A percentile compares a stretch with the other conserved stretches of the same genome.
Evolutionary conservation across 1,140 invertebrate genomes (phyloP).

Genomic region (Portunus trituberculatus): DNA sequence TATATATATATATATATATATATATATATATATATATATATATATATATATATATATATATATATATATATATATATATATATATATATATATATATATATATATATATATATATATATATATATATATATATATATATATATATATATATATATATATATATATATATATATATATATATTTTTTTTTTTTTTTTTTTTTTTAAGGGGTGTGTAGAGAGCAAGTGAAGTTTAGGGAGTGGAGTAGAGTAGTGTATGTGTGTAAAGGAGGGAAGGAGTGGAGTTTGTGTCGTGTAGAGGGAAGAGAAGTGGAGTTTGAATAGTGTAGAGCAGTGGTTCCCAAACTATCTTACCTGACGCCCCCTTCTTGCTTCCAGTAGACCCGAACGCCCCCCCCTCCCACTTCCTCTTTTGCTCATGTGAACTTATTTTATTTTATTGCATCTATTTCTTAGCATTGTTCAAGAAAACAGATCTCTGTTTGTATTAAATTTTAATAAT

Average conservation of each 20-base stretch:
- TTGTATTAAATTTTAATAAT: no score
- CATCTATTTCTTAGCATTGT: no score
- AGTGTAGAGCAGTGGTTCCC: no score
- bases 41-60: constrained; percentile 55
- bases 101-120: constrained; percentile 56
- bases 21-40: constrained; percentile 53
- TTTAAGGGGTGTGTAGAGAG: not conserved
- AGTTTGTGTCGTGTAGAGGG: not conserved
- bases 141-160: constrained; percentile 52
- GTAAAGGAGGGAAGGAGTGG: constrained; percentile 1
- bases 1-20: constrained; percentile 54
- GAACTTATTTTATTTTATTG: no score
- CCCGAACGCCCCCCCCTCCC: no score
- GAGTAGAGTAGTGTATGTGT: not conserved
- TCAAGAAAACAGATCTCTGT: no score
- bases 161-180: constrained; percentile 55
- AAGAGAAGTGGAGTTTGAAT: not conserved
- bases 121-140: constrained; percentile 55
- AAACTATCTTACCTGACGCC: no score
- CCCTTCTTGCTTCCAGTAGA: no score
- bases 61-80: constrained; percentile 35
- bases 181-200: constrained; percentile 27
- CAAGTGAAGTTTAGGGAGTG: not conserved
- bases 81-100: constrained; percentile 53
- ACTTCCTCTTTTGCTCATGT: no score